Evolutionary conservation across 2,888 invertebrate genomes (phyloP), one percentile per base, ranked within the genome.

Genomic region (Tridacna crocea): DNA sequence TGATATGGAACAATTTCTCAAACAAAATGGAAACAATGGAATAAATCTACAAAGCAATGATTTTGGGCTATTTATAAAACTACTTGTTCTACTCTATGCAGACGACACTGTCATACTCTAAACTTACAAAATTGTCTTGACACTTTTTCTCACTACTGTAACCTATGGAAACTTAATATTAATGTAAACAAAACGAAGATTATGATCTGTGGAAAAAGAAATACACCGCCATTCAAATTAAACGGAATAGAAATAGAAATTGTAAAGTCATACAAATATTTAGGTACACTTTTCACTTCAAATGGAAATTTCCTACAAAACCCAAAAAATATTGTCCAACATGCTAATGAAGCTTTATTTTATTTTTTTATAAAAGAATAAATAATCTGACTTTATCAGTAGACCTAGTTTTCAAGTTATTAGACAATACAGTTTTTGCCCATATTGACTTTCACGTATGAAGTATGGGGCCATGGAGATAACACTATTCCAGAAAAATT

Each of bases 401-500:
- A 48, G 75, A 75, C 48, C 75, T 75, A 0, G n/a, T 26, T 0
- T 22, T 61, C 6, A 75, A 75, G 22, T 47, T 75, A 19, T 75
- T 75, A 15, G 75, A 61, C 61, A 36, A 61, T n/a, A 75, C 63
- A n/a, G 61, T n/a, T 75, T n/a, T 10, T 63, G 47, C 26, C 63
- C 3, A 72, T 72, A 36, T 36, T 72, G 8, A 51, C 22, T n/a
- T 72, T 26, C 24, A 22, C 26, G 10, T 61, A 19, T 27, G 74
- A 74, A 61, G 46, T 61, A 1, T 74, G 58, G 61, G 74, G 61
- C 11, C 61, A 27, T 13, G 74, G 61, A 74, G 27, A 60, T 36
- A 10, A 24, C 8, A 26, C 60, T 19, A 60, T 36, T 6, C 13
- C 61, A 3, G 74, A 74, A 74, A 74, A 74, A n/a, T 10, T 60